Conservation (phyloP, 2,888 invertebrate species). For the Sphaerophoria taeniata region DNA sequence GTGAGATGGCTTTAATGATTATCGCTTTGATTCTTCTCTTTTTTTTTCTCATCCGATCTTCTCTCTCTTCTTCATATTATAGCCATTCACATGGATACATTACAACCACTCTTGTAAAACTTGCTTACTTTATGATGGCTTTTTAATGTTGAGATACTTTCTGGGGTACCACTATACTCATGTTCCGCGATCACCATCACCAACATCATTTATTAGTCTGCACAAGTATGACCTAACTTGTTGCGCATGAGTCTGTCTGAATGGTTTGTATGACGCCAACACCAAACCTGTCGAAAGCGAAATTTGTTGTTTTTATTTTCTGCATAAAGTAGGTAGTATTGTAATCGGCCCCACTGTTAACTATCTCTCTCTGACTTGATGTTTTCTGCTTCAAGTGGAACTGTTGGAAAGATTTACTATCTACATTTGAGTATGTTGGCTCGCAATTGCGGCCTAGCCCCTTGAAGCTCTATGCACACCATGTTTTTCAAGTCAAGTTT, state of each 20-base stretch:
- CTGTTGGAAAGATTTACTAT: conserved; percentile 61
- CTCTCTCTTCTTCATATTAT: conserved; percentile 26
- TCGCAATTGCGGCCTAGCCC: conserved; percentile 56
- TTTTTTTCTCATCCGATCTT: conserved; percentile 52
- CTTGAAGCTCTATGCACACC: conserved; percentile 17
- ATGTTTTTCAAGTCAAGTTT: not conserved
- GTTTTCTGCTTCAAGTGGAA: conserved; percentile 48
- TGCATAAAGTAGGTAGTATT: conserved; percentile 7
- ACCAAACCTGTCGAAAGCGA: conserved; percentile 82
- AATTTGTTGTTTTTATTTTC: conserved; percentile 77
- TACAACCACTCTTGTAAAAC: not conserved
- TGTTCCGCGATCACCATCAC: conserved; percentile 8
- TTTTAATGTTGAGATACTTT: conserved; percentile 19
- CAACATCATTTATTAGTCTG: conserved; percentile 31
- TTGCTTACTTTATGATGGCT: conserved; percentile 19
- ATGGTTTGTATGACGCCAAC: conserved; percentile 67
- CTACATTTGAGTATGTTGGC: no score
- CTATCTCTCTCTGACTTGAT: conserved; percentile 23
- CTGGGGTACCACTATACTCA: not conserved
- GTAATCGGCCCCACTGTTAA: conserved; percentile 34
- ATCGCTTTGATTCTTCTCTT: conserved; percentile 66
- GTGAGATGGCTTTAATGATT: conserved; percentile 75
- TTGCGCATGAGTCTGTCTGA: conserved; percentile 30
- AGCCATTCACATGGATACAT: not conserved
- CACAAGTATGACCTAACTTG: conserved; percentile 71